Percentiles rank a stretch among this genome's conserved stretches.
phyloP scores from a whole-genome alignment of 2,888 invertebrate genomes.

The Encarsia formosa region DNA sequence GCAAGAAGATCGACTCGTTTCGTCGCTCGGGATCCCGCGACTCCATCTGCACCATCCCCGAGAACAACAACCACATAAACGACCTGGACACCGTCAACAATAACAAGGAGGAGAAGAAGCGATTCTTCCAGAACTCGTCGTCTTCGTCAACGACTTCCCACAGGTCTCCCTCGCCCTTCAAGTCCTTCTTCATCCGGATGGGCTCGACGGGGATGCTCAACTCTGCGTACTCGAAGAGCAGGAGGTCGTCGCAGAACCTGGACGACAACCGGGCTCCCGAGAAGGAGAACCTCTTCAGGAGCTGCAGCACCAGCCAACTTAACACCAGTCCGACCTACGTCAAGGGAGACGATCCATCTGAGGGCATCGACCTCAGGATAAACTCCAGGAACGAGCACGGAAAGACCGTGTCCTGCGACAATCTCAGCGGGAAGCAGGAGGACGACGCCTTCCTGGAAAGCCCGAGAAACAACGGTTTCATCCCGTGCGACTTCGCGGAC shows the following conservation, averaged over 20 bases:
- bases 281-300: constrained; percentile 61
- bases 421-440: constrained; percentile 32
- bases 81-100: constrained; percentile 34
- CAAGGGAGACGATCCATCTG: constrained; percentile 77
- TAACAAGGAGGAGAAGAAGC: constrained; percentile 31
- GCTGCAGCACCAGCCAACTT: constrained; percentile 73
- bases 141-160: constrained; percentile 41
- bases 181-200: constrained; percentile 71
- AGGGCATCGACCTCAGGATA: constrained; percentile 65
- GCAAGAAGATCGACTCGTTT: constrained; percentile 71
- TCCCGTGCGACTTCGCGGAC: constrained; percentile 40
- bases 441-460: constrained; percentile 33
- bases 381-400: constrained; percentile 38
- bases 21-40: constrained; percentile 65
- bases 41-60: constrained; percentile 47
- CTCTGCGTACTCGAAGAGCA: constrained; percentile 41
- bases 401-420: constrained; percentile 48
- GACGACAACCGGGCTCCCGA: constrained; percentile 43
- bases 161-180: constrained; percentile 64
- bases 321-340: constrained; percentile 63
- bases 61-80: constrained; percentile 33
- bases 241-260: constrained; percentile 41
- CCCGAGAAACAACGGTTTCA: constrained; percentile 30
- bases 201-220: constrained; percentile 74
- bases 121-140: constrained; percentile 42